These are phyloP conservation scores for Sitta europaea DNA, from an alignment of 2,113 vertebrate species.

Conservation along the genomic window DNA sequence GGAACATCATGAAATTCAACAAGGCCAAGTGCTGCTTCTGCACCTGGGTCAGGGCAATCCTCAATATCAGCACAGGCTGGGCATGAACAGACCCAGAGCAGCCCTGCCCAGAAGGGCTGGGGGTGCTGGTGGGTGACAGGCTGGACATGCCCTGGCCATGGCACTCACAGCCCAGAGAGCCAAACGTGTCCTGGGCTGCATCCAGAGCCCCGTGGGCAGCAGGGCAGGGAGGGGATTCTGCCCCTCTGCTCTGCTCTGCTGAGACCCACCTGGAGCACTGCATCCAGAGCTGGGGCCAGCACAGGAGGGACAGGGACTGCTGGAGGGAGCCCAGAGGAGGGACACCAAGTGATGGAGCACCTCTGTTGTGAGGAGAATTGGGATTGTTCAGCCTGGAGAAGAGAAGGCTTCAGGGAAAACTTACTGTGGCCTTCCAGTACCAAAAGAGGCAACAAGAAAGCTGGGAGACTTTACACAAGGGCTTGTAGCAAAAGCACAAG, in stretches of 20 bases:
- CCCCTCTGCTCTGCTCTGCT: no score
- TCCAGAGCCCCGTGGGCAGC: no score
- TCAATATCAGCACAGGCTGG: accelerated
- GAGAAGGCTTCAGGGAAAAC: background rate
- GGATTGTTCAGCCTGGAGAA: background rate
- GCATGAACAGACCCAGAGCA: background rate
- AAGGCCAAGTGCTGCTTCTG: background rate
- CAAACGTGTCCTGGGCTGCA: no score
- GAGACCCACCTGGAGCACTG: no score
- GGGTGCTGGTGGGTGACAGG: no score
- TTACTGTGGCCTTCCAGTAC: background rate
- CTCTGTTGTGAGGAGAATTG: background rate
- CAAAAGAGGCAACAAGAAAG: background rate
- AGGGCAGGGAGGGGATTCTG: no score
- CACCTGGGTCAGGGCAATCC: accelerated
- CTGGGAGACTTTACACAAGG: background rate
- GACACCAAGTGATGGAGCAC: accelerated
- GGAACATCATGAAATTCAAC: background rate
- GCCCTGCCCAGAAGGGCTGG: no score
- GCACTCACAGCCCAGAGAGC: no score
- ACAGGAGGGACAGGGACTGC: no score
- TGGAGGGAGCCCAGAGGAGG: accelerated
- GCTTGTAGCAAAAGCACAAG: background rate
- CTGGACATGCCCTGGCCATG: no score
- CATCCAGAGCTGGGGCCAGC: no score